Percentiles rank a stretch among this genome's conserved stretches.
These are phyloP conservation scores for Dipodomys merriami DNA, from an alignment of 2,113 vertebrate genomes.

Conservation along the genomic window DNA sequence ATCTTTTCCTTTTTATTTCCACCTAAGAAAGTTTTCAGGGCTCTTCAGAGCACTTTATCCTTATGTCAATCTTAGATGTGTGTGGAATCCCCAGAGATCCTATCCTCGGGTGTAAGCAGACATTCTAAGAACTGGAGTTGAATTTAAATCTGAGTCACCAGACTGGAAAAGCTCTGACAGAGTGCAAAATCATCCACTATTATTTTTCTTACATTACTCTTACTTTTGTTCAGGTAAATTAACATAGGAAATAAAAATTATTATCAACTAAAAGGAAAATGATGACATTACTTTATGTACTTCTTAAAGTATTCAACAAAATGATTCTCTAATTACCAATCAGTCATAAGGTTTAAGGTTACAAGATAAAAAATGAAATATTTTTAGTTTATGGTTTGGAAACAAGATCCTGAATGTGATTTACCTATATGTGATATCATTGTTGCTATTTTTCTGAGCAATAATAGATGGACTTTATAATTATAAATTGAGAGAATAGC, in stretches of 20 bases:
- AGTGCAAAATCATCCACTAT: not conserved
- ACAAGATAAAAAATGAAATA: not conserved
- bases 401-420: not conserved
- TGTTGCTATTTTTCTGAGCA: not conserved
- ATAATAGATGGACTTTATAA: not conserved
- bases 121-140: not conserved
- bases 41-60: constrained; percentile 15
- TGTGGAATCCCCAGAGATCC: not conserved
- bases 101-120: not conserved
- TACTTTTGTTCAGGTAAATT: constrained; percentile 33
- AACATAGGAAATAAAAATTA: not conserved
- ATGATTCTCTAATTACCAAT: not conserved
- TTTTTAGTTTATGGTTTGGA: not conserved
- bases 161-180: not conserved
- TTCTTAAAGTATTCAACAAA: not conserved
- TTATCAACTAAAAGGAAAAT: not conserved
- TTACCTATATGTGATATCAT: not conserved
- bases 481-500: constrained; percentile 29
- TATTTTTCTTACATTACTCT: not conserved
- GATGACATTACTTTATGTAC: not conserved
- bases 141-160: constrained; percentile 60
- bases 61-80: not conserved
- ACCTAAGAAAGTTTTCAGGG: not conserved
- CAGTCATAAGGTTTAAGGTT: not conserved
- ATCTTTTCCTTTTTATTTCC: constrained; percentile 41